Evolutionary conservation across 2,888 invertebrate species (phyloP), one percentile per base, ranked within the genome.

Genomic region (Pediacus dermestoides): DNA sequence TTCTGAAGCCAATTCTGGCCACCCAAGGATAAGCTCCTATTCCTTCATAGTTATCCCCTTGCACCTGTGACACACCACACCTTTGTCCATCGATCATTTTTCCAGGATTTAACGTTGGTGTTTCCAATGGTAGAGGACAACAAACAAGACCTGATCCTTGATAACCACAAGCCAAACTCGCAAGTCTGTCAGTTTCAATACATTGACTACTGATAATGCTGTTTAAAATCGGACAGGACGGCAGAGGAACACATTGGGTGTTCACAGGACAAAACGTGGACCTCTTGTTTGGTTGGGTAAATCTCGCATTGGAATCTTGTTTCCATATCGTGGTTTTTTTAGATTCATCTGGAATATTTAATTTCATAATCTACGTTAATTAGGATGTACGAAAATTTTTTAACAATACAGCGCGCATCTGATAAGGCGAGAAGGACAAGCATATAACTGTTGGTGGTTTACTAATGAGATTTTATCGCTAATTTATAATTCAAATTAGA

Each of bases 1-100:
- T 80, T 57, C 80, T 78, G 56, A 87, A 88, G 16, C 85, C 87
- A 44, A 88, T 74, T 53, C 86, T 73, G 0, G 79, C 86, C 0
- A 84, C 78, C 76, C 85, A 88, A 1, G 88, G 88, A 63, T 82
- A 84, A 1, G 81, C 76, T 1, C 88, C 88, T 4, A 87, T 64
- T 1, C 81, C 82, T 22, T 73, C 74, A 51, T 82, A 82, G 39
- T 76, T 74, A 3, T 75, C 73, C 0, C 81, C 82, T 45, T 78
- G 76, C 2, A 84, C 80, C 68, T 82, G 73, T 8, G 81, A 77
- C 53, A 75, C 73, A 0, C 83, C 84, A 45, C 83, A 84, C 26
- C 74, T 70, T 46, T 75, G 75, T 61, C 73, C 62, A 39, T 63
- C 62, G 1, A 61, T 55, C 27, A 52, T 39, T 42, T 58, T 62